Percentiles rank a stretch among this genome's conserved stretches.
phyloP scores from a whole-genome alignment of 2,113 vertebrate genomes.

The Chauna torquata region DNA sequence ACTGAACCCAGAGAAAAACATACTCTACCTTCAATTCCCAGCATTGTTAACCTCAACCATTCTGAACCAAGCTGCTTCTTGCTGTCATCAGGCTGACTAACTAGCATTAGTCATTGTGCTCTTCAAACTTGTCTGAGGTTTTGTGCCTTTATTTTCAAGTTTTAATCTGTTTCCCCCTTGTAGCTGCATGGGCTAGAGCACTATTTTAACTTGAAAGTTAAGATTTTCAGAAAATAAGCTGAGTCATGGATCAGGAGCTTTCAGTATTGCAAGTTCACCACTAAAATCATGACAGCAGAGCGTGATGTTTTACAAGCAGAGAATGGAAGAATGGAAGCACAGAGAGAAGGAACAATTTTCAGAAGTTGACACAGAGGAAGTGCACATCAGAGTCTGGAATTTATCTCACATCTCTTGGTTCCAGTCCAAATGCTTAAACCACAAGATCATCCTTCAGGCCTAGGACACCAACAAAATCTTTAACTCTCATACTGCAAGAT shows the following conservation, averaged over 20 bases:
- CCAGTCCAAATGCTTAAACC: slow-evolving; percentile 28
- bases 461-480: not conserved
- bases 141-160: not conserved
- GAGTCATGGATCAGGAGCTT: not conserved
- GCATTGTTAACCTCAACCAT: not conserved
- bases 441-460: slow-evolving; percentile 21
- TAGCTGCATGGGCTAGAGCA: not conserved
- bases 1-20: not conserved
- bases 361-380: slow-evolving; percentile 27
- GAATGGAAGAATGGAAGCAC: not conserved
- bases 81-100: not conserved
- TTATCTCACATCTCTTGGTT: slow-evolving; percentile 38
- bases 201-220: not conserved
- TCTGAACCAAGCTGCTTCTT: not conserved
- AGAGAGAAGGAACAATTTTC: not conserved
- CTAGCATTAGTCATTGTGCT: not conserved
- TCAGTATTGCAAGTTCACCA: not conserved
- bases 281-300: not conserved
- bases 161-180: not conserved
- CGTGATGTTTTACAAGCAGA: not conserved
- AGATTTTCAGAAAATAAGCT: not conserved
- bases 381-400: slow-evolving; percentile 18
- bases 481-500: not conserved
- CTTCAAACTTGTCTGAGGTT: not conserved
- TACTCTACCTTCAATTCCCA: not conserved